phyloP scores from a whole-genome alignment of 1,140 invertebrate species.

The Dreissena rostriformis region DNA sequence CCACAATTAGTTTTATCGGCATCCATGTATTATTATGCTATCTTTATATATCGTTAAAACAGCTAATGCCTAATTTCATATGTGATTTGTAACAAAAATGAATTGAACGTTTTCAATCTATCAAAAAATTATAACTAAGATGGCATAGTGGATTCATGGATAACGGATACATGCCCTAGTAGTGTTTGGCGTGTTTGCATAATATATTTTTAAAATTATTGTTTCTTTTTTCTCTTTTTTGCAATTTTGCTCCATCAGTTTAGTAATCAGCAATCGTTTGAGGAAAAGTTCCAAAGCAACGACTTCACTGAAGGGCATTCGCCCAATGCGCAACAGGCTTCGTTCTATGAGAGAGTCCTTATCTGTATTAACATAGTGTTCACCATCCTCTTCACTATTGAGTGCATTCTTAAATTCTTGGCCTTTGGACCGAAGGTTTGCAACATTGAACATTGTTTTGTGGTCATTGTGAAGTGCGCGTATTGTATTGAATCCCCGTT shows the following conservation, averaged over 20 bases:
- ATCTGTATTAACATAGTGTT: constrained; percentile 95
- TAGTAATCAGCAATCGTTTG: constrained; percentile 60
- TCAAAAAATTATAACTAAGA: too few relatives aligned
- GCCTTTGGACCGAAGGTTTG: constrained; percentile 97
- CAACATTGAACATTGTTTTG: constrained; percentile 42
- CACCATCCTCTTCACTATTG: constrained; percentile 97
- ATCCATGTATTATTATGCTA: too few relatives aligned
- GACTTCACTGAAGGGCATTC: constrained; percentile 10
- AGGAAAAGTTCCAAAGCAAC: constrained; percentile 16
- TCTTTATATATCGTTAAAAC: too few relatives aligned
- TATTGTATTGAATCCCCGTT: too few relatives aligned
- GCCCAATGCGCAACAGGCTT: constrained; percentile 20
- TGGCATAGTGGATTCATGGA: too few relatives aligned
- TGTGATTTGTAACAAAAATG: too few relatives aligned
- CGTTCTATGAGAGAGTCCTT: constrained; percentile 64
- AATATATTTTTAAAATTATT: too few relatives aligned
- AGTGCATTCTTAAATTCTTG: constrained; percentile 97
- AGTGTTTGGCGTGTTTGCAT: too few relatives aligned
- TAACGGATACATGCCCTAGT: too few relatives aligned
- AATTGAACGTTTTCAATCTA: too few relatives aligned
- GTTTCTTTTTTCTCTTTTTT: constrained; percentile 50
- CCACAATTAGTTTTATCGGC: too few relatives aligned
- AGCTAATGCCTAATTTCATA: too few relatives aligned
- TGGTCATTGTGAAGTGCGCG: background rate
- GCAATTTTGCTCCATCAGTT: constrained; percentile 69